Base-by-base conservation (phyloP, 2,888 invertebrate species). In the Noctuana brunneofusca region DNA sequence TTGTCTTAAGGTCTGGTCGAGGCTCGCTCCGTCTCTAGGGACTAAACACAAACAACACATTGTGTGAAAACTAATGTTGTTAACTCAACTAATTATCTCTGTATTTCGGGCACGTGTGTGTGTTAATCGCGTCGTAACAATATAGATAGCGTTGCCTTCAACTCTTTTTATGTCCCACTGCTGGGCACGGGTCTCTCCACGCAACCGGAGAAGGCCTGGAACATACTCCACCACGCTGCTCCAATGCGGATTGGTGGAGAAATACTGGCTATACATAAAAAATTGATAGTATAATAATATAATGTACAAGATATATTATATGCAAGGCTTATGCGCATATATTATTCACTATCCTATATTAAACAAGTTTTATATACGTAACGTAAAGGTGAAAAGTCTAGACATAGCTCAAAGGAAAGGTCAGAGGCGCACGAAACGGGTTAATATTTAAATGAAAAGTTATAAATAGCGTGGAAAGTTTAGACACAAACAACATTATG, bases 381-480 rank as follows among this genome's bases (percentile, higher is more conserved):
- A 18, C 43, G 48, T 20, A 58, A 6, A 38, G 58, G 49, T 50
- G 41, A 58, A 58, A 58, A 58, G 11, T 41, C 50, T 50, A 58
- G 50, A 58, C 58, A 27, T 24, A 58, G 22, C 49, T 30, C 16
- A 50, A 55, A 16, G 32, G 14, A 55, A 58, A 58, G 50, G 58
- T 58, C 58, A 49, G 3, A 18, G 1, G 11, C 8, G 38, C 50
- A 52, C 58, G 58, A 35, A 35, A 38, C 8, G 27, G 20, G 20
- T 58, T 58, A 58, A 58, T 52, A 38, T 52, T 58, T 52, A 41
- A 58, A 58, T 52, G 30, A 41, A 20, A 11, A 18, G 27, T n/a
- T 58, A 52, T 52, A 58, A 52, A 58, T 58, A 58, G 52, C 52
- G 11, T 27, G 16, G 9, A 27, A 58, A 38, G 11, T 53, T 18